phyloP scores from a whole-genome alignment of 92 coral and sea anemone species.

The Ricordea florida region DNA sequence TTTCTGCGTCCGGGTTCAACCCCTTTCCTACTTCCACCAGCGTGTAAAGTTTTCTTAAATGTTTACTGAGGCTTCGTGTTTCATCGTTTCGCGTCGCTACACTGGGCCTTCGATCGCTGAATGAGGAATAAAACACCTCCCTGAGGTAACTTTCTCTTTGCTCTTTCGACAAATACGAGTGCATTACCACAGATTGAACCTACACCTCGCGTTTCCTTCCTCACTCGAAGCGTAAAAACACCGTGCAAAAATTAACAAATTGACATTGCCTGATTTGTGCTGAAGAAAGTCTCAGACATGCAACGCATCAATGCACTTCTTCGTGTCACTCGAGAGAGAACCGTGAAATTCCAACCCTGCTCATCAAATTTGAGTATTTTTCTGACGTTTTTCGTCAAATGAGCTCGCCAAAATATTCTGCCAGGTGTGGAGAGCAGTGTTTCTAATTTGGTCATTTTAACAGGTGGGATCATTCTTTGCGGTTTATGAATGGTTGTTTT shows the following conservation, averaged over 20 bases:
- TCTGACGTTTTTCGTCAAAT: background rate
- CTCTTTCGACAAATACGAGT: slow-evolving; percentile 77
- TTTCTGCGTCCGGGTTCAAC: slow-evolving; percentile 73
- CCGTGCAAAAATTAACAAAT: background rate
- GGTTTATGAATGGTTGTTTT: slow-evolving; percentile 35
- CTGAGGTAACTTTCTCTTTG: slow-evolving; percentile 89
- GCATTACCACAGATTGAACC: slow-evolving; percentile 41
- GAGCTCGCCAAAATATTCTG: slow-evolving; percentile 23
- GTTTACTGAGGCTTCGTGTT: slow-evolving; percentile 57
- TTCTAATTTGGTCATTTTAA: slow-evolving; percentile 6
- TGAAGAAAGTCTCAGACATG: background rate
- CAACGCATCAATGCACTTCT: background rate
- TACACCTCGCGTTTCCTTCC: background rate
- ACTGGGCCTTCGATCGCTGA: slow-evolving; percentile 80
- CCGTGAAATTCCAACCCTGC: background rate
- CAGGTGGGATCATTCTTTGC: slow-evolving; percentile 20
- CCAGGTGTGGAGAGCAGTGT: background rate
- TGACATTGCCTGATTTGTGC: background rate
- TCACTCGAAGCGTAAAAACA: background rate
- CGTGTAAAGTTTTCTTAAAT: slow-evolving; percentile 60
- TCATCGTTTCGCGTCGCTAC: slow-evolving; percentile 69
- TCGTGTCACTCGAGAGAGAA: background rate
- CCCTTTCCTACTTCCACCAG: slow-evolving; percentile 77
- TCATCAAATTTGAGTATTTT: background rate
- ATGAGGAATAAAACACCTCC: slow-evolving; percentile 83